phyloP scores from a whole-genome alignment of 2,888 invertebrate genomes.

The Drosophila mayaguana region DNA sequence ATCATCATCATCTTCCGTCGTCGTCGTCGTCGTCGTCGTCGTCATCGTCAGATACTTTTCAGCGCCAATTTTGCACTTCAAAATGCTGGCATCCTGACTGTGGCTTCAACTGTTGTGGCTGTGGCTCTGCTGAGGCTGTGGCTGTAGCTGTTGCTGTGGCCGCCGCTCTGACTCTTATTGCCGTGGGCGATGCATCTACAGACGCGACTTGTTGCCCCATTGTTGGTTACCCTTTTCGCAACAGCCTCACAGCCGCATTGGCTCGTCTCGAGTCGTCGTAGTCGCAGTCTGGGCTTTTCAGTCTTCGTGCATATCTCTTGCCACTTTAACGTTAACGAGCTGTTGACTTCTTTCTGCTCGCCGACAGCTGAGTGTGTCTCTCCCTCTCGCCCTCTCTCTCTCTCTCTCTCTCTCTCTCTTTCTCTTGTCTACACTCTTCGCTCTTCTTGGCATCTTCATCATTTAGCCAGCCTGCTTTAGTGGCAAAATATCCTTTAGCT shows the following conservation, averaged over 20 bases:
- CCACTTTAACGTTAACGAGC: slow-evolving; percentile 81
- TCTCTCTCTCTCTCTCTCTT: background rate
- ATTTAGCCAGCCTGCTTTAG: slow-evolving; percentile 40
- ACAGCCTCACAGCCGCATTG: slow-evolving; percentile 4
- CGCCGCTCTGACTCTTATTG: slow-evolving; percentile 26
- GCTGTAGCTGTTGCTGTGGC: background rate
- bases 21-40: slow-evolving; percentile 13
- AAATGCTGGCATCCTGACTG: slow-evolving; percentile 55
- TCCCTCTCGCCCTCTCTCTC: slow-evolving; percentile 21
- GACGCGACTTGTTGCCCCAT: slow-evolving; percentile 82
- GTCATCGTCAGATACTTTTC: slow-evolving; percentile 72
- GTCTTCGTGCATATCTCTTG: slow-evolving; percentile 75
- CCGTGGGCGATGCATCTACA: slow-evolving; percentile 72
- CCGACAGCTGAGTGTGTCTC: slow-evolving; percentile 69
- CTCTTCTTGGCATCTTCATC: slow-evolving; percentile 54
- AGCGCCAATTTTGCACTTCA: slow-evolving; percentile 79
- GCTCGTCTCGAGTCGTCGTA: slow-evolving; percentile 16
- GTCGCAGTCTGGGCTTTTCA: slow-evolving; percentile 22
- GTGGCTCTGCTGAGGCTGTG: slow-evolving; percentile 4
- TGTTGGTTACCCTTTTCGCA: slow-evolving; percentile 63
- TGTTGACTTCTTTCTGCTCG: slow-evolving; percentile 79
- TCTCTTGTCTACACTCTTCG: slow-evolving; percentile 3
- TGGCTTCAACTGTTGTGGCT: slow-evolving; percentile 17
- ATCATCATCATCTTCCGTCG: slow-evolving; percentile 19
- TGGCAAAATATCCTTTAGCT: slow-evolving; percentile 46